A percentile compares a stretch with the other conserved stretches of the same genome.
These are phyloP conservation scores for Pituophis catenifer DNA, from an alignment of 2,113 vertebrate genomes.

Conservation along the genomic window DNA sequence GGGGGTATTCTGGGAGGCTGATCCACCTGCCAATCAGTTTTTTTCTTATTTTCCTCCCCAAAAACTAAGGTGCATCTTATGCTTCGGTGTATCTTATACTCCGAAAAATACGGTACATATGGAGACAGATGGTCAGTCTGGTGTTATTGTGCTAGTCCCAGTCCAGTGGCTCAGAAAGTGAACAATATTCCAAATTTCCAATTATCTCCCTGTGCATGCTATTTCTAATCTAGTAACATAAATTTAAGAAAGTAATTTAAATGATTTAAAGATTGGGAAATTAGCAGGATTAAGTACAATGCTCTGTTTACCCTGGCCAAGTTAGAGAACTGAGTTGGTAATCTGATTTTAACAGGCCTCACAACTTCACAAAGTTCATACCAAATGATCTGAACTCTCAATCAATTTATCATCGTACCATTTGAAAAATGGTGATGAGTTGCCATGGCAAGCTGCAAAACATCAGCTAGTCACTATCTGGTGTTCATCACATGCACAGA, in stretches of 20 bases:
- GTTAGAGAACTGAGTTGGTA: background rate
- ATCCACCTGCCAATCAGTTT: no score
- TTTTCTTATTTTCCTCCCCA: no score
- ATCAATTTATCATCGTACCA: background rate
- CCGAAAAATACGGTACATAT: no score
- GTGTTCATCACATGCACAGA: background rate
- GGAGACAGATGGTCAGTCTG: background rate
- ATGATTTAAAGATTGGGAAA: background rate
- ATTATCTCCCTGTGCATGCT: background rate
- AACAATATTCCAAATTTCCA: background rate
- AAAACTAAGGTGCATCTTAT: no score
- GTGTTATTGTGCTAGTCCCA: background rate
- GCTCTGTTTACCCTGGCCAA: background rate
- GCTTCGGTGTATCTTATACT: no score
- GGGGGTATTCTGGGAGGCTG: no score
- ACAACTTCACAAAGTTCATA: background rate
- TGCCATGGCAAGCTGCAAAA: background rate
- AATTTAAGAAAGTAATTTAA: background rate
- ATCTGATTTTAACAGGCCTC: background rate
- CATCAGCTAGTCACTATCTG: background rate
- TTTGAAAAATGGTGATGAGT: background rate
- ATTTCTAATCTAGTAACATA: background rate
- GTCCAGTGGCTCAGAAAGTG: background rate
- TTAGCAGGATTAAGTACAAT: background rate
- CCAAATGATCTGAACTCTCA: background rate